A percentile compares a stretch with the other conserved stretches of the same genome.
phyloP scores from a whole-genome alignment of 2,888 invertebrate species.

The Geotrupes spiniger region DNA sequence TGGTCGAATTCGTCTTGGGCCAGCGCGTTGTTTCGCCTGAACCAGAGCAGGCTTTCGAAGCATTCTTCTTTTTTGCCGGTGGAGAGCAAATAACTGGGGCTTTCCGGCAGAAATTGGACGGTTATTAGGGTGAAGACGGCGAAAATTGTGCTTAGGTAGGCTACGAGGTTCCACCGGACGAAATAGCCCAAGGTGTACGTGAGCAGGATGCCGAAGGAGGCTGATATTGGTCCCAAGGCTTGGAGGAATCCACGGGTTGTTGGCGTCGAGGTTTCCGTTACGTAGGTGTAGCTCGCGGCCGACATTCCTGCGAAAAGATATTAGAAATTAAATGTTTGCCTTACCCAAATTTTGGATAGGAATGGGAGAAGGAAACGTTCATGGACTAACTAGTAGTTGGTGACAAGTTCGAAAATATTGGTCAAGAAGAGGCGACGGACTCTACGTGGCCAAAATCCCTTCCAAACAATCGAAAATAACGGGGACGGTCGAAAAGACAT shows the following conservation, averaged over 20 bases:
- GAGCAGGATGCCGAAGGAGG: slow-evolving; percentile 69
- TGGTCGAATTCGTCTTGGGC: slow-evolving; percentile 65
- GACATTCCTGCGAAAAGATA: slow-evolving; percentile 75
- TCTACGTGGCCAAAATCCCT: no score
- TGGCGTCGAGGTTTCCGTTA: slow-evolving; percentile 67
- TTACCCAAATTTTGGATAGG: no score
- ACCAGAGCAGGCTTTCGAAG: slow-evolving; percentile 62
- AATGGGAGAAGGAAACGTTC: no score
- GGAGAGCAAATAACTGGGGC: slow-evolving; percentile 64
- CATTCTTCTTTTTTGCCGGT: slow-evolving; percentile 59
- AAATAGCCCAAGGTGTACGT: slow-evolving; percentile 67
- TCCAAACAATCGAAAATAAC: no score
- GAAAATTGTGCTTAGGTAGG: slow-evolving; percentile 61
- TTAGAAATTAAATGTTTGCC: no score
- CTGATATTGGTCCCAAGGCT: slow-evolving; percentile 67
- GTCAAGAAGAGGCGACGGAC: no score
- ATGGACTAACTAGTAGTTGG: no score
- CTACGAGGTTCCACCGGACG: slow-evolving; percentile 64
- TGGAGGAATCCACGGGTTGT: slow-evolving; percentile 67
- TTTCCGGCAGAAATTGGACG: slow-evolving; percentile 66
- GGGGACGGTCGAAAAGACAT: no score
- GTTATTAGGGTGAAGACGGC: slow-evolving; percentile 57
- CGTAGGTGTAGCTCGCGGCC: slow-evolving; percentile 66
- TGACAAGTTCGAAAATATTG: no score
- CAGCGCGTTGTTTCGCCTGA: slow-evolving; percentile 60